Percentiles rank a stretch among this genome's conserved stretches.
phyloP scores from a whole-genome alignment of 2,888 invertebrate genomes.

The Rambutsinella grinnellia region DNA sequence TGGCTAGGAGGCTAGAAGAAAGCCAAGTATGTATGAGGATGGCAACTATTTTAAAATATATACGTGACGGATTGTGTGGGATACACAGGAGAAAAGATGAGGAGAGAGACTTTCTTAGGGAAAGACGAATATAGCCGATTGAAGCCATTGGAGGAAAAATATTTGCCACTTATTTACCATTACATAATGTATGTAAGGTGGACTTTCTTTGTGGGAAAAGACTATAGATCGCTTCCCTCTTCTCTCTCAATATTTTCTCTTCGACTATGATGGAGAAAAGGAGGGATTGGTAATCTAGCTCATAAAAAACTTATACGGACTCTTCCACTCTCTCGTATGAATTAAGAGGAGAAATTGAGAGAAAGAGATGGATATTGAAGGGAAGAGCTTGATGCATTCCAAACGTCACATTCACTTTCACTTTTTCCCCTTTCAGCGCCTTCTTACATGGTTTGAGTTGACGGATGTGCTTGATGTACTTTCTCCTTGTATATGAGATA shows the following conservation, averaged over 20 bases:
- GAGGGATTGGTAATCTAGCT: not conserved
- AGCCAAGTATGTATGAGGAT: too few relatives aligned
- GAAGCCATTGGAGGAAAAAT: conserved; percentile 2
- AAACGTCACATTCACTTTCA: conserved; percentile 39
- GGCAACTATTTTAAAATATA: too few relatives aligned
- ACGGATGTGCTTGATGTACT: too few relatives aligned
- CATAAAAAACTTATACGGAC: too few relatives aligned
- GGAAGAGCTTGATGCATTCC: conserved; percentile 18
- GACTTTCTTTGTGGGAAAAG: conserved; percentile 1
- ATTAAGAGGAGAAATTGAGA: not conserved
- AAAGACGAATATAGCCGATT: conserved; percentile 35
- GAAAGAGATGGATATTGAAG: not conserved
- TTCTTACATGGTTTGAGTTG: not conserved
- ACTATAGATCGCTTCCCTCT: not conserved
- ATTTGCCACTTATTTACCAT: conserved; percentile 5
- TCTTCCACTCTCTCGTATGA: not conserved
- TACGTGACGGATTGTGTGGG: not conserved
- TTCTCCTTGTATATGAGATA: not conserved
- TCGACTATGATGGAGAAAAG: not conserved
- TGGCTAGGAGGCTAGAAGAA: not conserved
- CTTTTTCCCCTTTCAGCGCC: conserved; percentile 10
- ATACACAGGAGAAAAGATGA: not conserved
- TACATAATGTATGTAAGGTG: conserved; percentile 12
- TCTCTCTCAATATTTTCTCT: not conserved
- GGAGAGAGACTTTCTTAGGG: not conserved